Conservation (phyloP, 2,113 vertebrate genomes). For the Ciconia stormi region DNA sequence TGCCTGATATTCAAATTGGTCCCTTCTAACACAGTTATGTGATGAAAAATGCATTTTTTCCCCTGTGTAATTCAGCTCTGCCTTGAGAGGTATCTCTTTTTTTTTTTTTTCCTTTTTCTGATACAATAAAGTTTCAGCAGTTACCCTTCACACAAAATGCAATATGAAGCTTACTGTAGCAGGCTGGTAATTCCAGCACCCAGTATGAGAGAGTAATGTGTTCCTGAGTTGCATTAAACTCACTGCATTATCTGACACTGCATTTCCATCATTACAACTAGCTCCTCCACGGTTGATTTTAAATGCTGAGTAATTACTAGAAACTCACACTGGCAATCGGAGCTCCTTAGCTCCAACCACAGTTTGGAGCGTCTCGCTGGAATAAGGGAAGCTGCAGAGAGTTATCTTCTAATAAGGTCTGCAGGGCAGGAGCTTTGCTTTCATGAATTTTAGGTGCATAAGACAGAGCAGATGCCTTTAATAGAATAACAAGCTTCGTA, state of each 20-base stretch:
- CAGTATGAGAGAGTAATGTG: background rate
- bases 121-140: background rate
- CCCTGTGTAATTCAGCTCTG: background rate
- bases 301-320: background rate
- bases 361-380: background rate
- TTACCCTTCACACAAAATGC: background rate
- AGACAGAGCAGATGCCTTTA: background rate
- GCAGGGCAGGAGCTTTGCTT: background rate
- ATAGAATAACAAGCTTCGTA: background rate
- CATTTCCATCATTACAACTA: background rate
- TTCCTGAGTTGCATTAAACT: background rate
- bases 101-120: background rate
- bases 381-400: background rate
- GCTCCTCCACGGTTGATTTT: background rate
- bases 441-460: background rate
- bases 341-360: background rate
- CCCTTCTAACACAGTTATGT: background rate
- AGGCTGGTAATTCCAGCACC: background rate
- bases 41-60: background rate
- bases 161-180: background rate
- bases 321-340: background rate
- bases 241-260: background rate
- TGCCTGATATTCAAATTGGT: background rate
- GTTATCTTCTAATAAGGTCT: background rate
- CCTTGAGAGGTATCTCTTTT: background rate